These are phyloP conservation scores for Muscina levida DNA, from an alignment of 2,888 invertebrate genomes.

Conservation along the genomic window DNA sequence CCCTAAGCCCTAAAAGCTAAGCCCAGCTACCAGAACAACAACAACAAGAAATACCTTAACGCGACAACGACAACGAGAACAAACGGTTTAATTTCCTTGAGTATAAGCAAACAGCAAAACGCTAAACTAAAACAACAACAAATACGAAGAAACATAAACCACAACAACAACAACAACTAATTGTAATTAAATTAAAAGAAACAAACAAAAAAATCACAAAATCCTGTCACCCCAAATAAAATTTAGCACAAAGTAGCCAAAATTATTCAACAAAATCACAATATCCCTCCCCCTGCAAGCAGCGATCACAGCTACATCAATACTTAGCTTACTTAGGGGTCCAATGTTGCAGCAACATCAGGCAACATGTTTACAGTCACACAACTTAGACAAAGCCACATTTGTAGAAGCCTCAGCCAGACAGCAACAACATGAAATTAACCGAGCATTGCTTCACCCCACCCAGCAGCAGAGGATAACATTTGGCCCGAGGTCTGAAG, in stretches of 20 bases:
- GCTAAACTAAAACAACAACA: too few relatives aligned
- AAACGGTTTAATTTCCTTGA: slow-evolving; percentile 24
- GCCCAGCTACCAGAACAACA: slow-evolving; percentile 76
- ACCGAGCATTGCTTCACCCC: background rate
- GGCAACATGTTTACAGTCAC: slow-evolving; percentile 61
- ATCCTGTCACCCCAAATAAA: slow-evolving; percentile 8
- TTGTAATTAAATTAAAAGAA: background rate
- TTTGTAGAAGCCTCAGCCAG: slow-evolving; percentile 10
- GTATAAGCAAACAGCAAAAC: too few relatives aligned
- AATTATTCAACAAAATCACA: slow-evolving; percentile 43
- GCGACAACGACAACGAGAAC: slow-evolving; percentile 66
- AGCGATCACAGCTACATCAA: slow-evolving; percentile 17
- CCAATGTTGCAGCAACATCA: slow-evolving; percentile 65
- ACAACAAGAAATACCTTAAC: slow-evolving; percentile 72
- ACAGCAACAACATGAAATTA: slow-evolving; percentile 58
- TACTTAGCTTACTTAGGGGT: slow-evolving; percentile 42
- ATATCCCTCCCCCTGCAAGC: slow-evolving; percentile 1
- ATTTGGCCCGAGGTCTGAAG: slow-evolving; percentile 32
- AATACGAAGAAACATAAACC: background rate
- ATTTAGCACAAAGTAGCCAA: background rate
- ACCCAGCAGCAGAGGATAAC: slow-evolving; percentile 51
- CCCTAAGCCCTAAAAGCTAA: slow-evolving; percentile 70
- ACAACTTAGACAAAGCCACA: slow-evolving; percentile 26
- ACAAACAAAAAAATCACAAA: slow-evolving; percentile 20
- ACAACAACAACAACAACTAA: background rate